Conservation (phyloP, 2,888 invertebrate species). For the Eumacrocentrus americanus region DNA sequence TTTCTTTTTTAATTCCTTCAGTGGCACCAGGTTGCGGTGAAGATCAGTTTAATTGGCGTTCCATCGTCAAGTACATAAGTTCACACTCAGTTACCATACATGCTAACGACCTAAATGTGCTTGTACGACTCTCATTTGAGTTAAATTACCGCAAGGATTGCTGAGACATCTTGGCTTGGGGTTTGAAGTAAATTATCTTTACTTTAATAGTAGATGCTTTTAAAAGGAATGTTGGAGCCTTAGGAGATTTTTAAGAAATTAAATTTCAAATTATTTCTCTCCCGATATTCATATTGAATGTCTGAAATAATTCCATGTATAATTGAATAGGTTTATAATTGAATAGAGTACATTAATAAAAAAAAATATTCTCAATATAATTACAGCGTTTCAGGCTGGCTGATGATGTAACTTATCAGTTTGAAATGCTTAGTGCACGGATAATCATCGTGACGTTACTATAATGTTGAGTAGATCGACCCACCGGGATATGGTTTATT, state of each 20-base stretch:
- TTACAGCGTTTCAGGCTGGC: background rate
- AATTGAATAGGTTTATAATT: too few relatives aligned
- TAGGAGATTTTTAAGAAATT: too few relatives aligned
- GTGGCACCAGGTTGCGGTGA: too few relatives aligned
- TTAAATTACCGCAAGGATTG: background rate
- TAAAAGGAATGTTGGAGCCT: too few relatives aligned
- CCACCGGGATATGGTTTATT: slow-evolving; percentile 3
- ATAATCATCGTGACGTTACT: background rate
- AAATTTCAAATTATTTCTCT: too few relatives aligned
- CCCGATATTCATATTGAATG: too few relatives aligned
- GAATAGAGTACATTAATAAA: too few relatives aligned
- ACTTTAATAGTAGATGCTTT: too few relatives aligned
- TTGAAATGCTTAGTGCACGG: background rate
- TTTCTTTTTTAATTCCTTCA: too few relatives aligned
- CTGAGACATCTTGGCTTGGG: too few relatives aligned
- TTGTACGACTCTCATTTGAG: background rate
- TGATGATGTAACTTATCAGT: background rate
- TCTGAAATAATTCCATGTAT: too few relatives aligned
- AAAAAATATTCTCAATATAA: background rate
- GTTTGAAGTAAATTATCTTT: too few relatives aligned
- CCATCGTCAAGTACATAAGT: background rate
- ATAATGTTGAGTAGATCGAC: background rate
- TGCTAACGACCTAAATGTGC: background rate
- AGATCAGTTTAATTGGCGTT: background rate
- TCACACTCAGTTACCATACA: background rate